phyloP scores from a whole-genome alignment of 2,888 invertebrate genomes.

The Drosophila niveifrons region DNA sequence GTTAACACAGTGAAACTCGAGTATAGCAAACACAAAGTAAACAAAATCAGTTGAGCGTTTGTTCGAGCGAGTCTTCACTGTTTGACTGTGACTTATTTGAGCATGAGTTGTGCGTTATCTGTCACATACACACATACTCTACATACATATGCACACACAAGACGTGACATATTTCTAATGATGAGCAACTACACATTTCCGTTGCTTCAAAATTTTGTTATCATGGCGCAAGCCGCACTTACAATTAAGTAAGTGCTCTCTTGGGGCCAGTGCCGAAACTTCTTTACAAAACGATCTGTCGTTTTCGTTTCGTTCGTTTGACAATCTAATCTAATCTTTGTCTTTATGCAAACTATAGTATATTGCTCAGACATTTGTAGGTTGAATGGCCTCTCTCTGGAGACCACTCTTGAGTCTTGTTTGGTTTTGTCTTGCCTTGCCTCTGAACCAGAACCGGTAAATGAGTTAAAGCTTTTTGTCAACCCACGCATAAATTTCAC shows the following conservation, averaged over 20 bases:
- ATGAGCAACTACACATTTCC: slow-evolving; percentile 59
- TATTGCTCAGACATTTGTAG: slow-evolving; percentile 4
- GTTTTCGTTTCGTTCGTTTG: slow-evolving; percentile 1
- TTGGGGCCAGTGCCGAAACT: slow-evolving; percentile 49
- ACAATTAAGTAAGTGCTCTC: slow-evolving; percentile 74
- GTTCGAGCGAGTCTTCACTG: slow-evolving; percentile 5
- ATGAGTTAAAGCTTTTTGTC: slow-evolving; percentile 68
- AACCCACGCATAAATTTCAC: slow-evolving; percentile 81
- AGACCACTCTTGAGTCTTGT: slow-evolving; percentile 18
- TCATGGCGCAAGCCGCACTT: slow-evolving; percentile 73
- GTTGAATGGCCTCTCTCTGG: slow-evolving; percentile 60
- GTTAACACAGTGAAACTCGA: slow-evolving; percentile 11
- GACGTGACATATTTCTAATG: slow-evolving; percentile 66
- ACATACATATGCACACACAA: slow-evolving; percentile 9
- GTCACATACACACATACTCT: slow-evolving; percentile 33
- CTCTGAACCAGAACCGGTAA: slow-evolving; percentile 65
- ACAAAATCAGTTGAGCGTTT: background rate
- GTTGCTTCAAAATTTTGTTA: slow-evolving; percentile 55
- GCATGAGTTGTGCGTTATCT: slow-evolving; percentile 57
- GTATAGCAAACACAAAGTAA: background rate
- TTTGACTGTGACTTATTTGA: slow-evolving; percentile 19
- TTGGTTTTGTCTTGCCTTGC: background rate
- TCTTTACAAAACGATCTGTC: slow-evolving; percentile 24
- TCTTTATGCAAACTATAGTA: slow-evolving; percentile 21
- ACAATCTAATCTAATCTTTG: slow-evolving; percentile 67